Percentiles rank a stretch among this genome's conserved stretches.
These are phyloP conservation scores for Halictus ligatus DNA, from an alignment of 2,888 invertebrate genomes.

Conservation along the genomic window DNA sequence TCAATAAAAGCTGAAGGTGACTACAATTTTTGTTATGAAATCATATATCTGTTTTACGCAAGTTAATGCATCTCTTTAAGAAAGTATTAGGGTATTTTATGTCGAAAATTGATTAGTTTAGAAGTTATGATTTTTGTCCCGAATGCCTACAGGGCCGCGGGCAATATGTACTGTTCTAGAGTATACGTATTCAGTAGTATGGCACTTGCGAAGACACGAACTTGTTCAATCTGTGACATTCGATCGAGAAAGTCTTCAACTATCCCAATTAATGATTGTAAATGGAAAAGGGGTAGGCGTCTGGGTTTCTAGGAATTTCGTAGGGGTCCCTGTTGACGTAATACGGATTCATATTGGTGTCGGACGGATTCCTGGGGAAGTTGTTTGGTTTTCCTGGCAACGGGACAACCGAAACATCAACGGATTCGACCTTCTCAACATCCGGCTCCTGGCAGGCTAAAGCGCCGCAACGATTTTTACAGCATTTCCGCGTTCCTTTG, in stretches of 20 bases:
- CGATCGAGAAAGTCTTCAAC: neutral
- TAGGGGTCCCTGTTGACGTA: neutral
- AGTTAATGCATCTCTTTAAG: too few species aligned
- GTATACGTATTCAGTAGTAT: neutral
- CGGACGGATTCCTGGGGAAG: slow-evolving; percentile 18
- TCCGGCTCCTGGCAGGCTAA: slow-evolving; percentile 84
- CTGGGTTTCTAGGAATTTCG: slow-evolving; percentile 2
- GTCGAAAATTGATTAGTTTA: too few species aligned
- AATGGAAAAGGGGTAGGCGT: slow-evolving; percentile 16
- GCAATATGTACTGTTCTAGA: neutral
- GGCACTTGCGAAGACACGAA: neutral
- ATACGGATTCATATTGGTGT: slow-evolving; percentile 8
- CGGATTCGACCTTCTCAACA: slow-evolving; percentile 48
- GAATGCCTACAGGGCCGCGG: too few species aligned
- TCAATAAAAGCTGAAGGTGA: too few species aligned
- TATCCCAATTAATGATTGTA: slow-evolving; percentile 26
- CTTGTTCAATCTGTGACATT: neutral
- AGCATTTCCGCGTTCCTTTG: slow-evolving; percentile 85
- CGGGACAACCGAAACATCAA: slow-evolving; percentile 48
- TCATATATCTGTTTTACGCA: too few species aligned
- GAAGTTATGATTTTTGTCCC: too few species aligned
- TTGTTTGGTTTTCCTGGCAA: slow-evolving; percentile 25
- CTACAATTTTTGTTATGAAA: too few species aligned
- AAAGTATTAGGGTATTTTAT: too few species aligned
- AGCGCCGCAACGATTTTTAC: slow-evolving; percentile 86